Percentiles rank a stretch among this genome's conserved stretches.
Conservation (phyloP, 2,888 invertebrate genomes). For the Altica lythri region DNA sequence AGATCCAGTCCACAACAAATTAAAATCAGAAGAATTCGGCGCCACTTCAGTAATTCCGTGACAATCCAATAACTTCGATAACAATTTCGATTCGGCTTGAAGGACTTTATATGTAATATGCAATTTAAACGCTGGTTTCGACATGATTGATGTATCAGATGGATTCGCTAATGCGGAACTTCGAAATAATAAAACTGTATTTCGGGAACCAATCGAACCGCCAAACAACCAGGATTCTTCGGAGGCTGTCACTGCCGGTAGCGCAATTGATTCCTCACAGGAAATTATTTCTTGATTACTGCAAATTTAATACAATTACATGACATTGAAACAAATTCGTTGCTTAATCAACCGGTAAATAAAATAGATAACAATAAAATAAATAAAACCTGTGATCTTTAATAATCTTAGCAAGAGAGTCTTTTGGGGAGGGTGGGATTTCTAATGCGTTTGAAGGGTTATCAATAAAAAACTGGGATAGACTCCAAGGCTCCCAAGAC, state of each 20-base stretch:
- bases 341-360: not conserved
- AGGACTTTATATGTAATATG: constrained; percentile 78
- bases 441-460: not conserved
- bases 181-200: constrained; percentile 69
- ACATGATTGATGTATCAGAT: constrained; percentile 47
- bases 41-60: constrained; percentile 77
- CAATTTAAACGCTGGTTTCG: constrained; percentile 70
- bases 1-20: constrained; percentile 89
- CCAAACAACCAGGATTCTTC: constrained; percentile 52
- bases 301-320: not conserved
- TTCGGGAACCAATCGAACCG: constrained; percentile 62
- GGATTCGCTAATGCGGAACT: constrained; percentile 65
- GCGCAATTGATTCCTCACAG: not conserved
- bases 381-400: constrained; percentile 9
- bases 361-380: constrained; percentile 2
- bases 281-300: constrained; percentile 13
- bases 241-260: too few relatives aligned
- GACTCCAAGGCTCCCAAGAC: constrained; percentile 15
- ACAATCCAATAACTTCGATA: constrained; percentile 74
- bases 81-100: constrained; percentile 80
- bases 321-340: not conserved
- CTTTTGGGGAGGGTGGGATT: constrained; percentile 13
- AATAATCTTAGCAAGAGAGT: constrained; percentile 23
- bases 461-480: constrained; percentile 15
- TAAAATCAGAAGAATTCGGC: constrained; percentile 77